Conservation (phyloP, 2,797 vertebrate genomes). For the Anabacerthia variegaticeps region DNA sequence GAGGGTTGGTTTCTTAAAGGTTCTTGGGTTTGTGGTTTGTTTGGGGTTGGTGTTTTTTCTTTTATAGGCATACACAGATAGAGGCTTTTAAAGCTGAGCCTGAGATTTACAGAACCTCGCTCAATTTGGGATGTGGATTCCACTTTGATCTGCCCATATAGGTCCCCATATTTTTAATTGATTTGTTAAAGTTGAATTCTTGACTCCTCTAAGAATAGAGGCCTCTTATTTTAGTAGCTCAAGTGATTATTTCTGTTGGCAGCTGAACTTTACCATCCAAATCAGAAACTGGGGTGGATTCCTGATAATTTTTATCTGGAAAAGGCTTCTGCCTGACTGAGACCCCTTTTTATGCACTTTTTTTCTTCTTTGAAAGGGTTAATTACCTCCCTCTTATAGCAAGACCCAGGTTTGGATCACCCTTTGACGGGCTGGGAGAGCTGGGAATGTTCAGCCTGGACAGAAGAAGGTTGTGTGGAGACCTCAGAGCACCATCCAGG, state of each 20-base stretch:
- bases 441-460: neutral
- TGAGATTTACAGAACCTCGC: neutral
- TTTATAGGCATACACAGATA: neutral
- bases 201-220: neutral
- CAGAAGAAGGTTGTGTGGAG: neutral
- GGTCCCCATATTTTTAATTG: accelerated
- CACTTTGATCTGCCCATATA: neutral
- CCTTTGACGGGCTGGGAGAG: neutral
- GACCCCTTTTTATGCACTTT: neutral
- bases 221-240: neutral
- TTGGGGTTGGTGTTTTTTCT: neutral
- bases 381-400: neutral
- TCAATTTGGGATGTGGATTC: neutral
- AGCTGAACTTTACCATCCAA: neutral
- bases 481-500: neutral
- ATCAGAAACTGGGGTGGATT: neutral
- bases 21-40: neutral
- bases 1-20: neutral
- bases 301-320: neutral
- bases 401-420: neutral
- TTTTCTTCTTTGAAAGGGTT: neutral
- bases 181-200: neutral
- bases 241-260: neutral
- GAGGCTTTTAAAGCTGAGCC: neutral
- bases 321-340: neutral